These are phyloP conservation scores for Balanococcus diminutus DNA, from an alignment of 2,888 invertebrate species.

Conservation along the genomic window DNA sequence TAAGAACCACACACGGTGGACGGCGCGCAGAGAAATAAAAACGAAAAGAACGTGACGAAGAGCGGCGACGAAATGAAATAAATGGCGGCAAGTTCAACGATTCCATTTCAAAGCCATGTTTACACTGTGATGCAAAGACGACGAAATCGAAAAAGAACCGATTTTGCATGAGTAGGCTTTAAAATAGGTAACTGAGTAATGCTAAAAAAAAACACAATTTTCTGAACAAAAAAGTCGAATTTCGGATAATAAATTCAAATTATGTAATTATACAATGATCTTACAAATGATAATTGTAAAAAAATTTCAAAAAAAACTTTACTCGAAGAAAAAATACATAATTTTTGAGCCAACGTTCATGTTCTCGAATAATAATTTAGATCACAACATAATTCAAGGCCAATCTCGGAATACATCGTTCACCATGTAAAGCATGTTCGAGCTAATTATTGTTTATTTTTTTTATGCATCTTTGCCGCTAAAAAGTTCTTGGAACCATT, in stretches of 20 bases:
- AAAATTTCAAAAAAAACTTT: not conserved
- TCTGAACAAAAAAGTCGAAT: not conserved
- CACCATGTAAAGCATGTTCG: not conserved
- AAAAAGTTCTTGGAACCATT: not conserved
- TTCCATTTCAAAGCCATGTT: not conserved
- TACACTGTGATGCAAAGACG: not conserved
- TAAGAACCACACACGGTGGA: not conserved
- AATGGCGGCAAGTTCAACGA: slow-evolving; percentile 42
- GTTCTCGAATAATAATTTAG: not conserved
- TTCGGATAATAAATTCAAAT: not conserved
- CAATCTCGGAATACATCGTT: not conserved
- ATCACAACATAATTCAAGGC: not conserved
- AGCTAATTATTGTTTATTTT: not conserved
- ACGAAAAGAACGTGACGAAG: not conserved
- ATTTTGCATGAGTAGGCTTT: not conserved
- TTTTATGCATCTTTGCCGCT: not conserved
- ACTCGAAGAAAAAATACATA: not conserved
- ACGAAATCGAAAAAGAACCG: not conserved
- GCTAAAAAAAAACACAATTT: not conserved
- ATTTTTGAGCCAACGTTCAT: not conserved
- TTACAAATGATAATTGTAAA: not conserved
- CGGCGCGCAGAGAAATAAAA: not conserved
- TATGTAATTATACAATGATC: too few relatives aligned
- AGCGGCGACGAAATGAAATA: slow-evolving; percentile 33
- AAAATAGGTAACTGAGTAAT: not conserved